Percentiles rank a stretch among this genome's conserved stretches.
These are phyloP conservation scores for Cabera pusaria DNA, from an alignment of 2,888 invertebrate species.

Conservation along the genomic window DNA sequence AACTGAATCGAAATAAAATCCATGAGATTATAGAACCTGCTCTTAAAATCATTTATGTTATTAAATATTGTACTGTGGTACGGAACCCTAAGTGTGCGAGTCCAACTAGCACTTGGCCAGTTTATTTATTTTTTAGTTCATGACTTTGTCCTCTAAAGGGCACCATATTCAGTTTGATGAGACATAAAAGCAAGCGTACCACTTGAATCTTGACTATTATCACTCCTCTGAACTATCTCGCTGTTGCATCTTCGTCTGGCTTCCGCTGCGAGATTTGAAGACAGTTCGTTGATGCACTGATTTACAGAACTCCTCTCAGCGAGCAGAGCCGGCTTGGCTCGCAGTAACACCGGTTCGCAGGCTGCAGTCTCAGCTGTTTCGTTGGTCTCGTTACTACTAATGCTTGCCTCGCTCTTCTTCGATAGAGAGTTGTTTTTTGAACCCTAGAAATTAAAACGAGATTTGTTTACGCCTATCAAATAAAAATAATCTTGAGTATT, in stretches of 20 bases:
- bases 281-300: conserved; percentile 89
- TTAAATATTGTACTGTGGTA: too few relatives aligned
- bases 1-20: too few relatives aligned
- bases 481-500: too few relatives aligned
- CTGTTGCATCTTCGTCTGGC: conserved; percentile 75
- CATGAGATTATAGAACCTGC: too few relatives aligned
- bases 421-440: conserved; percentile 66
- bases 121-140: too few relatives aligned
- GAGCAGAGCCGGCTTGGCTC: conserved; percentile 59
- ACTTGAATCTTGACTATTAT: conserved; percentile 63
- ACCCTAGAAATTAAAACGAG: too few relatives aligned
- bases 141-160: too few relatives aligned
- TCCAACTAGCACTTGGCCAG: too few relatives aligned
- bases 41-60: too few relatives aligned
- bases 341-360: conserved; percentile 67
- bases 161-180: too few relatives aligned
- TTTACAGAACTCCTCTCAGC: conserved; percentile 80
- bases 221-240: conserved; percentile 73
- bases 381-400: conserved; percentile 62
- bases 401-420: conserved; percentile 66
- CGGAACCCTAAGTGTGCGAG: too few relatives aligned
- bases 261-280: conserved; percentile 77
- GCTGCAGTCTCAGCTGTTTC: conserved; percentile 60
- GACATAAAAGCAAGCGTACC: conserved; percentile 43
- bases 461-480: too few relatives aligned